A percentile compares a stretch with the other conserved stretches of the same genome.
phyloP scores from a whole-genome alignment of 2,797 vertebrate genomes.

The Diceros bicornis region DNA sequence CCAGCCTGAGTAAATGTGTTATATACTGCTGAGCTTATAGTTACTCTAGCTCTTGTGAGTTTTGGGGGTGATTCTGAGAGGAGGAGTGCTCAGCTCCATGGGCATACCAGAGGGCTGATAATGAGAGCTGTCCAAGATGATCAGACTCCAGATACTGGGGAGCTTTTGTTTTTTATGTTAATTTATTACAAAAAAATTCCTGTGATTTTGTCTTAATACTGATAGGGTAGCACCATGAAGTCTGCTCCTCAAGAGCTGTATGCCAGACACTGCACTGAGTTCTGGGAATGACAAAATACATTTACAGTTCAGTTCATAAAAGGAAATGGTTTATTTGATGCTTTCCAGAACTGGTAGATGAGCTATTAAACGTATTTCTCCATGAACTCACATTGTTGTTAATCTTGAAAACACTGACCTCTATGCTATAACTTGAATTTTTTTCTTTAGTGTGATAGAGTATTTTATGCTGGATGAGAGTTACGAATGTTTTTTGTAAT shows the following conservation, averaged over 20 bases:
- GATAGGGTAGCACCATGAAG: not conserved
- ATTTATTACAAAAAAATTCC: not conserved
- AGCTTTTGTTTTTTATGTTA: not conserved
- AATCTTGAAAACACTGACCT: slow-evolving; percentile 35
- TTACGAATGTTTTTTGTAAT: slow-evolving; percentile 1
- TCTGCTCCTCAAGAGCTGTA: not conserved
- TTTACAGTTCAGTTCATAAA: slow-evolving; percentile 47
- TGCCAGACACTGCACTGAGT: not conserved
- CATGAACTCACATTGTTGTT: not conserved
- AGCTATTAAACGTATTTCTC: slow-evolving; percentile 36
- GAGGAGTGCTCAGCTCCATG: not conserved
- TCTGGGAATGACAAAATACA: slow-evolving; percentile 23
- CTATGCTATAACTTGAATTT: not conserved
- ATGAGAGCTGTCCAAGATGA: not conserved
- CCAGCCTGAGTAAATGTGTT: not conserved
- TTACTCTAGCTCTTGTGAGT: not conserved
- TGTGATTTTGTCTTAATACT: not conserved
- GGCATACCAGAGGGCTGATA: not conserved
- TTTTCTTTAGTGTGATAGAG: not conserved
- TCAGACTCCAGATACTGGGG: not conserved
- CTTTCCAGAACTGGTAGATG: not conserved
- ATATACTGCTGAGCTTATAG: not conserved
- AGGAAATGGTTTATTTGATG: not conserved
- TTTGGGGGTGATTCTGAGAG: not conserved
- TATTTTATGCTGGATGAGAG: slow-evolving; percentile 23